phyloP scores from a whole-genome alignment of 2,797 vertebrate species.

The Furcifer pardalis region DNA sequence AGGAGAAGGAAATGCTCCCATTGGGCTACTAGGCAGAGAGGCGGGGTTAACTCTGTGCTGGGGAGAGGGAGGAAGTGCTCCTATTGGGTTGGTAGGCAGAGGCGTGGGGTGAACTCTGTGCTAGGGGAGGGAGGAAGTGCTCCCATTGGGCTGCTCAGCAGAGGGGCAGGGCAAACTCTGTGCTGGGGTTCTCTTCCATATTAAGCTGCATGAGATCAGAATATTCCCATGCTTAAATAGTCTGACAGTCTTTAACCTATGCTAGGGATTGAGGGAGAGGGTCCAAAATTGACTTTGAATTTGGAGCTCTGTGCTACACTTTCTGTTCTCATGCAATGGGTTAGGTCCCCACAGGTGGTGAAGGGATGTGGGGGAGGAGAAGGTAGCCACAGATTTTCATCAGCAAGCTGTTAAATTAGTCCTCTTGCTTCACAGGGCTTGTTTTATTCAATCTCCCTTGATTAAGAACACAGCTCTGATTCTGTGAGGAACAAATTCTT shows the following conservation, averaged over 20 bases:
- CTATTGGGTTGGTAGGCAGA: too few species aligned
- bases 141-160: too few species aligned
- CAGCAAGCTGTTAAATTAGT: slow-evolving; percentile 68
- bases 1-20: too few species aligned
- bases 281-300: slow-evolving; percentile 66
- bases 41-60: too few species aligned
- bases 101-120: too few species aligned
- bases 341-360: slow-evolving; percentile 35
- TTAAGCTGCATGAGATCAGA: slow-evolving; percentile 58
- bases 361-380: background rate
- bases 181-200: too few species aligned
- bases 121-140: too few species aligned
- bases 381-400: slow-evolving; percentile 65
- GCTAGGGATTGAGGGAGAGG: slow-evolving; percentile 53
- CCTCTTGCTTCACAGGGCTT: slow-evolving; percentile 66
- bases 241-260: slow-evolving; percentile 55
- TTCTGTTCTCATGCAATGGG: slow-evolving; percentile 61
- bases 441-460: slow-evolving; percentile 72
- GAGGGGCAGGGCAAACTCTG: too few species aligned
- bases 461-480: slow-evolving; percentile 73
- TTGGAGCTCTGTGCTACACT: slow-evolving; percentile 62
- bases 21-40: too few species aligned
- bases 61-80: too few species aligned
- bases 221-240: slow-evolving; percentile 55
- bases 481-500: slow-evolving; percentile 75